phyloP scores from a whole-genome alignment of 1,140 invertebrate genomes.

The Bicyclus anynana region DNA sequence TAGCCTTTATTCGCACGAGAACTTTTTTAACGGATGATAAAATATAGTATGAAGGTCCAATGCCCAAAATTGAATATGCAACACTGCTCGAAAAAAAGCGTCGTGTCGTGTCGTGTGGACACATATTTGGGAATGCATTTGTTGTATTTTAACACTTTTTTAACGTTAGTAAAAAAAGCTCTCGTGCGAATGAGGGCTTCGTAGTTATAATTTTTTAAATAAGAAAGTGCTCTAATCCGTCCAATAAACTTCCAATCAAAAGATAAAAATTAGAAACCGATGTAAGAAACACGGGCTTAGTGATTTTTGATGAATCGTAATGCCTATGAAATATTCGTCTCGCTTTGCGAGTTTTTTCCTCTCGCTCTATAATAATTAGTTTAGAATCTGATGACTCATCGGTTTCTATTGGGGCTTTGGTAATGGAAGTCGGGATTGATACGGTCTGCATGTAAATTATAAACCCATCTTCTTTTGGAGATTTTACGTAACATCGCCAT shows the following conservation, averaged over 20 bases:
- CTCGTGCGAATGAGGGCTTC: too few species aligned
- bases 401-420: slow-evolving; percentile 56
- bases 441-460: slow-evolving; percentile 42
- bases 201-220: neutral
- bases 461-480: slow-evolving; percentile 12
- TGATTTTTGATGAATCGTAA: slow-evolving; percentile 53
- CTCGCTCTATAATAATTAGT: slow-evolving; percentile 67
- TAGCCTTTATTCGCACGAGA: too few species aligned
- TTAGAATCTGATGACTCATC: slow-evolving; percentile 70
- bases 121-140: too few species aligned
- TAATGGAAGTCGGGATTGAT: slow-evolving; percentile 51
- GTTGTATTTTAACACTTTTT: too few species aligned
- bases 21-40: too few species aligned
- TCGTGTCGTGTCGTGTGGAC: too few species aligned
- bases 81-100: too few species aligned
- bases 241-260: slow-evolving; percentile 18
- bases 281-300: slow-evolving; percentile 32
- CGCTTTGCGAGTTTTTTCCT: slow-evolving; percentile 56
- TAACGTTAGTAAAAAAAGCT: too few species aligned
- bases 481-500: slow-evolving; percentile 8
- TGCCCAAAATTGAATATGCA: too few species aligned
- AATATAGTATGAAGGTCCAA: too few species aligned
- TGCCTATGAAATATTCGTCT: slow-evolving; percentile 48
- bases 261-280: slow-evolving; percentile 17
- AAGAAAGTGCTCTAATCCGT: slow-evolving; percentile 9